Conservation (phyloP, 2,888 invertebrate genomes). For the Brachylomia viminalis region DNA sequence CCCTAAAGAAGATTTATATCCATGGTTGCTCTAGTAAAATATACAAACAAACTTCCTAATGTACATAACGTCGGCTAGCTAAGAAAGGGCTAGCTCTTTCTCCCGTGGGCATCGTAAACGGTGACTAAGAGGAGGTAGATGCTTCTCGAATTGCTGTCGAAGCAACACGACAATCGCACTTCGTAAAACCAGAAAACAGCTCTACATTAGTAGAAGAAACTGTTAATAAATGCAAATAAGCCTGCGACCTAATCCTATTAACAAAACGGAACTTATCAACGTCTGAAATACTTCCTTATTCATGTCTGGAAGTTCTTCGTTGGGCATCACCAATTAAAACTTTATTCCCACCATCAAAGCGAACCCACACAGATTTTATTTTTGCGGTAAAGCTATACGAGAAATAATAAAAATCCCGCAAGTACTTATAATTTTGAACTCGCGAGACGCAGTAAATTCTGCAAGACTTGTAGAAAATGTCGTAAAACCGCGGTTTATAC, state of each 20-base stretch:
- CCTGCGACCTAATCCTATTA: neutral
- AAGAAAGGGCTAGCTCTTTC: slow-evolving; percentile 5
- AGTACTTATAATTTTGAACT: slow-evolving; percentile 65
- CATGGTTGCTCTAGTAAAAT: neutral
- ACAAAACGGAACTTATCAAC: slow-evolving; percentile 5
- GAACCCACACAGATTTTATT: slow-evolving; percentile 38
- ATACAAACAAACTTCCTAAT: slow-evolving; percentile 1
- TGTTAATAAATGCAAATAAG: neutral
- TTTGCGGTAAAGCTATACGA: slow-evolving; percentile 29
- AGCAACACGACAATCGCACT: slow-evolving; percentile 15
- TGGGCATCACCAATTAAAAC: slow-evolving; percentile 38
- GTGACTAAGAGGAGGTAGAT: slow-evolving; percentile 17
- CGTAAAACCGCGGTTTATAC: slow-evolving; percentile 50
- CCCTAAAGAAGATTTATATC: neutral
- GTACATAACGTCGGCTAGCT: neutral
- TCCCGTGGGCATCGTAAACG: slow-evolving; percentile 37
- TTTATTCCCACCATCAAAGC: slow-evolving; percentile 41
- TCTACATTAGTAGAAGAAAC: neutral
- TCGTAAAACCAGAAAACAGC: neutral
- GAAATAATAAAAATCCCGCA: slow-evolving; percentile 44
- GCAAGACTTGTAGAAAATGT: slow-evolving; percentile 63
- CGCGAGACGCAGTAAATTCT: slow-evolving; percentile 68
- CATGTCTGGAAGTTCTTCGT: neutral
- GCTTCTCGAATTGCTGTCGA: slow-evolving; percentile 7
- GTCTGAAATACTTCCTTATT: slow-evolving; percentile 6